Percentiles rank a stretch among this genome's conserved stretches.
phyloP scores from a whole-genome alignment of 2,113 vertebrate genomes.

The Trichechus manatus region DNA sequence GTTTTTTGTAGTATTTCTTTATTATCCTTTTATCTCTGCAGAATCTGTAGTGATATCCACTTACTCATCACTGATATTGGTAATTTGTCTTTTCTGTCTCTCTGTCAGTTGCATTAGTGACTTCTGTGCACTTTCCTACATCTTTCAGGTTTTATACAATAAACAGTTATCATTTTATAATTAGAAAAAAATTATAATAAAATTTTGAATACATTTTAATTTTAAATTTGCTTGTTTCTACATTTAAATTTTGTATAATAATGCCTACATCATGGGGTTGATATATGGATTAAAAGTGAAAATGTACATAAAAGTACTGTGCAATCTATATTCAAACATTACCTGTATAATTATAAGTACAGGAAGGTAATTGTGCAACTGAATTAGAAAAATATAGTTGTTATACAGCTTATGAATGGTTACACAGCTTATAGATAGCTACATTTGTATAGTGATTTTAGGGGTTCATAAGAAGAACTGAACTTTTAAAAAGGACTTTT shows the following conservation, averaged over 20 bases:
- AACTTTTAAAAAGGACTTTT: conserved; percentile 64
- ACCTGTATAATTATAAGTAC: conserved; percentile 5
- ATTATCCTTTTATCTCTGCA: neutral
- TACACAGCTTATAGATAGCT: neutral
- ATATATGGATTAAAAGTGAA: neutral
- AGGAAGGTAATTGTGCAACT: neutral
- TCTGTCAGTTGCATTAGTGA: neutral
- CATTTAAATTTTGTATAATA: conserved; percentile 19
- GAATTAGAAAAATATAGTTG: neutral
- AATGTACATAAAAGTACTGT: neutral
- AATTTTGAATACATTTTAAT: conserved; percentile 17
- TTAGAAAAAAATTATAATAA: conserved; percentile 42
- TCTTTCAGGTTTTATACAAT: neutral
- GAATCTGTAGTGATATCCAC: neutral
- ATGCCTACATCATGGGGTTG: neutral
- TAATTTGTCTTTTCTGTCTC: neutral
- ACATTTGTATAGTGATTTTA: neutral
- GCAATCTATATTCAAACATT: neutral
- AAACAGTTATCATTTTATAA: conserved; percentile 38
- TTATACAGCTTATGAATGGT: neutral
- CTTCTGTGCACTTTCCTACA: neutral
- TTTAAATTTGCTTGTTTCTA: conserved; percentile 35
- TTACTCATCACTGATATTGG: neutral
- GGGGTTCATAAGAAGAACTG: neutral
- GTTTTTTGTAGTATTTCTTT: neutral